Conservation (phyloP, 2,797 vertebrate genomes). For the Ataeniobius toweri region DNA sequence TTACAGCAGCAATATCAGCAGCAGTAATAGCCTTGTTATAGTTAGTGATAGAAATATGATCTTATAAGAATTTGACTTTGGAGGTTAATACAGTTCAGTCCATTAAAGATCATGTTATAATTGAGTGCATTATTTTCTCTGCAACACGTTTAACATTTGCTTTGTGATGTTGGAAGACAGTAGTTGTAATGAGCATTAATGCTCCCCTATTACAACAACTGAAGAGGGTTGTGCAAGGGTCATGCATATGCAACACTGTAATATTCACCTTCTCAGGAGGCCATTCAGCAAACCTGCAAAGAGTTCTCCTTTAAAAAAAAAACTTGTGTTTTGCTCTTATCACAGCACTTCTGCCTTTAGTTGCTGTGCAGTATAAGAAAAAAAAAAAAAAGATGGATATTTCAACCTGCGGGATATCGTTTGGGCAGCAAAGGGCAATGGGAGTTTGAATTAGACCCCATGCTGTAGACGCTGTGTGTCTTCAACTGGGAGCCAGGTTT, state of each 20-base stretch:
- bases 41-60: neutral
- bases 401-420: conserved; percentile 30
- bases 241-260: conserved; percentile 18
- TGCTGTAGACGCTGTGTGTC: conserved; percentile 7
- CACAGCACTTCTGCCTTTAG: conserved; percentile 11
- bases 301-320: neutral
- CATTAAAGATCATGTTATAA: neutral
- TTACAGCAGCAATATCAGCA: neutral
- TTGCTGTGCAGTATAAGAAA: conserved; percentile 12
- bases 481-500: conserved; percentile 39
- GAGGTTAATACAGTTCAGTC: neutral
- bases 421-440: conserved; percentile 28
- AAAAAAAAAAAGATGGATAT: conserved; percentile 17
- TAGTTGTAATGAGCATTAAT: conserved; percentile 23
- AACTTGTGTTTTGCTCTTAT: conserved; percentile 11
- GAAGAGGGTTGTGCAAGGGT: neutral
- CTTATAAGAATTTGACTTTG: neutral
- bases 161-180: conserved; percentile 1
- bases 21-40: neutral
- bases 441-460: conserved; percentile 36
- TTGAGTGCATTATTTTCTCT: neutral
- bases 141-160: conserved; percentile 22
- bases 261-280: conserved; percentile 18
- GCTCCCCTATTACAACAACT: conserved; percentile 10
- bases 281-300: conserved; percentile 31